Percentiles rank a stretch among this genome's conserved stretches.
These are phyloP conservation scores for Molossus alvarezi DNA, from an alignment of 2,797 vertebrate species.

Conservation along the genomic window DNA sequence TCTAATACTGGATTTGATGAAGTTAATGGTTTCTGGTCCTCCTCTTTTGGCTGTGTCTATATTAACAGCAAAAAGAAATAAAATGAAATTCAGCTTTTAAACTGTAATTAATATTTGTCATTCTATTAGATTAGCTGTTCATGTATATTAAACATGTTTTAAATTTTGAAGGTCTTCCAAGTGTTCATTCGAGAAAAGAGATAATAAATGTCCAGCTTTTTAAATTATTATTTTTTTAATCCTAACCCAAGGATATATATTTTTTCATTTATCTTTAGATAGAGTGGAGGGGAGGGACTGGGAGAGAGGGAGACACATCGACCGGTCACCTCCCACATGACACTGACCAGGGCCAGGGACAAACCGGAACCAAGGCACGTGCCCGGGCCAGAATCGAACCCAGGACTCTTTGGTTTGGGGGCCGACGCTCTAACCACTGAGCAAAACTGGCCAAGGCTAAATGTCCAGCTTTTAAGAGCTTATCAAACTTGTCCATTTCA, in stretches of 20 bases:
- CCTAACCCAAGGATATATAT: no score
- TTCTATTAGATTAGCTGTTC: constrained; percentile 32
- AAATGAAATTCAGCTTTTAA: constrained; percentile 67
- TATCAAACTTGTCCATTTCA: neutral
- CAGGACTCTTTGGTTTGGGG: no score
- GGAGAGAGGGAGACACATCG: no score
- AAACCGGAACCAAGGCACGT: no score
- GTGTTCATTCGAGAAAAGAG: constrained; percentile 59
- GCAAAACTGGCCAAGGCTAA: no score
- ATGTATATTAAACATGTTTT: constrained; percentile 47
- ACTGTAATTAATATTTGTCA: neutral
- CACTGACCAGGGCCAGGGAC: no score
- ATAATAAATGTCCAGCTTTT: neutral
- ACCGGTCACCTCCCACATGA: no score
- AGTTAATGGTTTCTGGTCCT: constrained; percentile 93
- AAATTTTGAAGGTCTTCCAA: neutral
- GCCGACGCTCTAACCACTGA: no score
- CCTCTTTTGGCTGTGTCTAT: constrained; percentile 93
- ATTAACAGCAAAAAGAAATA: constrained; percentile 81
- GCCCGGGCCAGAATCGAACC: no score
- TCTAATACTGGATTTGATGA: constrained; percentile 96
- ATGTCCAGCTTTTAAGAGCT: constrained; percentile 49
- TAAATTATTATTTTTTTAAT: no score
- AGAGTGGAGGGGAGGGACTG: no score
- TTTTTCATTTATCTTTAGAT: no score